Evolutionary conservation across 92 coral and sea anemone genomes (phyloP).

Genomic region (Chrysogorgia sp.): DNA sequence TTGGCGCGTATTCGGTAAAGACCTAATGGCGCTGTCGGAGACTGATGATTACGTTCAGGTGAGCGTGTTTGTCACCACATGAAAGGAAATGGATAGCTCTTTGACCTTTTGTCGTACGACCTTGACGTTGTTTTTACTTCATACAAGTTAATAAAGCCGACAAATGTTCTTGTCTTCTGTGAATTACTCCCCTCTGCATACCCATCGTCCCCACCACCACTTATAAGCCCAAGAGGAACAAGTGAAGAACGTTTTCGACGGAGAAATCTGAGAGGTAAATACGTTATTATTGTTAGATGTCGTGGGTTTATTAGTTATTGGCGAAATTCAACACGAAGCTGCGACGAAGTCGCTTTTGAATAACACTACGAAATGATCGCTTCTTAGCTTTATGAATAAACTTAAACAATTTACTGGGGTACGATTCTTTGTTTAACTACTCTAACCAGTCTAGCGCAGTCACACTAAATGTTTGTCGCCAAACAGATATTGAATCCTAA

Average conservation of each 20-base stretch:
- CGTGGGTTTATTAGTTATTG: too few species aligned
- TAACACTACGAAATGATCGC: too few species aligned
- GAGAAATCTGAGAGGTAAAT: neutral
- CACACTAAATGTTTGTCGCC: too few species aligned
- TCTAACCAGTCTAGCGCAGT: too few species aligned
- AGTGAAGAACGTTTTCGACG: neutral
- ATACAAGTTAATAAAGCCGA: neutral
- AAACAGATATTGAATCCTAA: too few species aligned
- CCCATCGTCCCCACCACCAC: too few species aligned
- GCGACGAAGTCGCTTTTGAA: too few species aligned
- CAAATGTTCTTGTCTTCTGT: neutral
- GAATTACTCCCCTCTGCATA: too few species aligned
- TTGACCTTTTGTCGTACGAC: constrained; percentile 38
- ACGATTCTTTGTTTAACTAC: too few species aligned
- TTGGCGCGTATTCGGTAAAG: constrained; percentile 24
- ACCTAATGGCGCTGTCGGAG: constrained; percentile 9
- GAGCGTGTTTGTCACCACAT: constrained; percentile 40
- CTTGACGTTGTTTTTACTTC: constrained; percentile 17
- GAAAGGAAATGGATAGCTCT: constrained; percentile 25
- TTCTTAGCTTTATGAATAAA: too few species aligned
- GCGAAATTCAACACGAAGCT: too few species aligned
- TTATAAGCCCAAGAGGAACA: neutral
- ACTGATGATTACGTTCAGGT: neutral
- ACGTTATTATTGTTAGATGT: neutral
- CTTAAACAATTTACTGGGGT: too few species aligned